phyloP scores from a whole-genome alignment of 2,797 vertebrate genomes.

The Takifugu rubripes region DNA sequence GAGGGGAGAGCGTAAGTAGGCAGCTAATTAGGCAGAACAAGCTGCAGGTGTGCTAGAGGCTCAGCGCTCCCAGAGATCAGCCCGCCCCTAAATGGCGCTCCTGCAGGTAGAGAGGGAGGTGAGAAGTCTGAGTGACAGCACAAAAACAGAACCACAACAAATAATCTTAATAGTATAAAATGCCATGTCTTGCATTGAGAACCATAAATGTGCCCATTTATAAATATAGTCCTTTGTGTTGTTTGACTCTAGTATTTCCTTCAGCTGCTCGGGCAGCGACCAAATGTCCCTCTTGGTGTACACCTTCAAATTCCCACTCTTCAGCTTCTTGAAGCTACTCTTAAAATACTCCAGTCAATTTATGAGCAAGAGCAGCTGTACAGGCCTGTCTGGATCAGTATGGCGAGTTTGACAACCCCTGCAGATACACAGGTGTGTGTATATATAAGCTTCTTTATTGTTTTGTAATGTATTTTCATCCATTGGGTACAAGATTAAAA shows the following conservation, averaged over 20 bases:
- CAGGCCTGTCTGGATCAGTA: constrained; percentile 75
- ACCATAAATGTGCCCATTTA: background rate
- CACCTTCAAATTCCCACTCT: constrained; percentile 62
- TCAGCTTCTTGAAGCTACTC: constrained; percentile 65
- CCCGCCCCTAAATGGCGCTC: no score
- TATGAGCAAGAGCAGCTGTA: constrained; percentile 57
- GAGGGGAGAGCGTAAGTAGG: no score
- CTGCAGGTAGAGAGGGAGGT: no score
- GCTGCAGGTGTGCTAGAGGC: no score
- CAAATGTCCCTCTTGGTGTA: constrained; percentile 64
- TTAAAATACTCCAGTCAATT: constrained; percentile 57
- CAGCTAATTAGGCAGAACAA: no score
- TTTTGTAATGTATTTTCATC: no score
- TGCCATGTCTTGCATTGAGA: background rate
- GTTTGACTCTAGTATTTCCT: constrained; percentile 57
- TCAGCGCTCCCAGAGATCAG: no score
- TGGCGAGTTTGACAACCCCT: constrained; percentile 59
- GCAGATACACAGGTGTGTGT: constrained; percentile 34
- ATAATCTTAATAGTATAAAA: background rate
- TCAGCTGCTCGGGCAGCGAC: constrained; percentile 40
- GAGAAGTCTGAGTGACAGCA: no score
- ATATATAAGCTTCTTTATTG: no score
- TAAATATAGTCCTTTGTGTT: background rate
- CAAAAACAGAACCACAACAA: no score
- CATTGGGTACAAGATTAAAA: background rate